phyloP scores from a whole-genome alignment of 2,113 vertebrate genomes.

The Crypturellus undulatus region DNA sequence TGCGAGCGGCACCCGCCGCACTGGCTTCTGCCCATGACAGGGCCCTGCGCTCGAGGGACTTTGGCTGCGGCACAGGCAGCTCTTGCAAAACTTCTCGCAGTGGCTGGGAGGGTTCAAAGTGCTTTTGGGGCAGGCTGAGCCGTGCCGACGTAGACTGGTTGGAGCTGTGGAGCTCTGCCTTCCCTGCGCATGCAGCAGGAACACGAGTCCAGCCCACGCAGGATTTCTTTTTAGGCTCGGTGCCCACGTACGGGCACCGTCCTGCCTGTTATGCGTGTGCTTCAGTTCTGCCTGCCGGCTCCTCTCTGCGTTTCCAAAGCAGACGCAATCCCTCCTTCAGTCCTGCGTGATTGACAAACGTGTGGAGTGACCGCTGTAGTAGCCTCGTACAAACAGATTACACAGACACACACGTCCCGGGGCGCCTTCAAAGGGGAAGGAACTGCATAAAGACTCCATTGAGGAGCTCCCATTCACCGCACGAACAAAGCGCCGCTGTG shows the following conservation, averaged over 20 bases:
- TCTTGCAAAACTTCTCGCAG: background rate
- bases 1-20: no score
- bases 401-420: background rate
- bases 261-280: accelerated
- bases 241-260: background rate
- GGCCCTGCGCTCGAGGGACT: background rate
- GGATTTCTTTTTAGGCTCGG: background rate
- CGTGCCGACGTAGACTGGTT: background rate
- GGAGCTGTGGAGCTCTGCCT: background rate
- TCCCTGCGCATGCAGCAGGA: background rate
- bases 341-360: background rate
- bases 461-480: background rate
- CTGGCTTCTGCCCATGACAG: background rate
- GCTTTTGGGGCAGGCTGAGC: background rate
- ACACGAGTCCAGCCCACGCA: background rate
- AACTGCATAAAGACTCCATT: background rate
- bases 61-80: background rate
- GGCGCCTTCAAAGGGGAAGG: background rate
- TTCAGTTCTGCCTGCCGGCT: background rate
- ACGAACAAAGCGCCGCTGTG: background rate
- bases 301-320: background rate
- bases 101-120: background rate
- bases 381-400: background rate
- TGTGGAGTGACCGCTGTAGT: background rate
- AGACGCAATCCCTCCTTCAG: background rate